Conservation (phyloP, 2,113 vertebrate genomes). For the Gadus macrocephalus region DNA sequence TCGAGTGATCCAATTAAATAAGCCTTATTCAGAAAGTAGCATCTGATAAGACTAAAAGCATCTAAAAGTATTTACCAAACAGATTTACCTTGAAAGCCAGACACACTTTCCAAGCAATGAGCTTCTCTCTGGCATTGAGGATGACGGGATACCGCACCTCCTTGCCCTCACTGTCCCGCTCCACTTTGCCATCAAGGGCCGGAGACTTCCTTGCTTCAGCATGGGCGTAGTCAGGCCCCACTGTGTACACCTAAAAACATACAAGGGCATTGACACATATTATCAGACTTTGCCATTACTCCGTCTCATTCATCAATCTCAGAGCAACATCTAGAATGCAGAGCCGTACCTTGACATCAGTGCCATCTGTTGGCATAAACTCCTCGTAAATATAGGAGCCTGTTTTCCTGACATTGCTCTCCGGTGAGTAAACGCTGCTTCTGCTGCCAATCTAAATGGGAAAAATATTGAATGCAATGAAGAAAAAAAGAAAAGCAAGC, state of each 20-base stretch:
- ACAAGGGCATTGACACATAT: background rate
- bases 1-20: no score
- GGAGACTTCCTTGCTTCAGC: conserved; percentile 89
- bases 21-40: no score
- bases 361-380: conserved; percentile 91
- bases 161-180: conserved; percentile 87
- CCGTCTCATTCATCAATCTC: background rate
- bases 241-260: conserved; percentile 80
- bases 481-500: background rate
- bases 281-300: background rate
- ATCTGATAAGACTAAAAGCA: no score
- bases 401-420: conserved; percentile 87
- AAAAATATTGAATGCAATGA: no score
- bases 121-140: conserved; percentile 85
- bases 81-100: conserved; percentile 84
- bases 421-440: conserved; percentile 89
- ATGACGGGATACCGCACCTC: conserved; percentile 90
- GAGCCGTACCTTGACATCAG: conserved; percentile 84
- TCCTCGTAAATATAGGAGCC: conserved; percentile 91
- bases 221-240: conserved; percentile 88
- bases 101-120: conserved; percentile 92
- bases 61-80: no score
- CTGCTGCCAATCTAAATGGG: conserved; percentile 89
- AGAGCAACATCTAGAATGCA: background rate
- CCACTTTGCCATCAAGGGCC: conserved; percentile 86